Evolutionary conservation across 1,140 invertebrate species (phyloP), one percentile per base, ranked within the genome.

Genomic region (Hormaphis cornu): DNA sequence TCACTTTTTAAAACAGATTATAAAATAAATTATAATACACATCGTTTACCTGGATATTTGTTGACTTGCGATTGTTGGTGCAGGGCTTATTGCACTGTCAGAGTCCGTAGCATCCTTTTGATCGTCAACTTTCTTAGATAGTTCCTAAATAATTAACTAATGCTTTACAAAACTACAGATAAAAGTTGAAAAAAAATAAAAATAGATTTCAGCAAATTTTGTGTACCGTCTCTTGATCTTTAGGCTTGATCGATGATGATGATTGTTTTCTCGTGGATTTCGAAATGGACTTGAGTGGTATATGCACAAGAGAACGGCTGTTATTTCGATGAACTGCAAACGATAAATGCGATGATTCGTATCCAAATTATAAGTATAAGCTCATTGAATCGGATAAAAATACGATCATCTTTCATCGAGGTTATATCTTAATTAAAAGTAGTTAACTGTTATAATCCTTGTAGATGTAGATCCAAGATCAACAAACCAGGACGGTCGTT

Each of bases 291-390:
- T 85, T 86, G 72, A 86, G 73, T 16, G 85, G 85, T 73, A 82
- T 82, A 73, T 86, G 84, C 69, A 83, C 83, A 75, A 86, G 85
- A 4, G 83, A 85, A 73, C 86, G 86, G 73, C 83, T 85, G 75
- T 81, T 82, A 74, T 85, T 82, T 24, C 85, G 79, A 74, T 86
- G 85, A 76, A 84, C 85, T 86, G 76, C 14, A 79, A 77, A 30
- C 52, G 72, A 75, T 71, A 71, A 70, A 24, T 58, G 54, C 28
- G 54, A 24, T 7, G 35, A 24, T 40, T 58, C 3, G 6, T 58
- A 26, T 24, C 14, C 22, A 40, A 24, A 24, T 40, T n/a, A n/a
- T n/a, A n/a, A n/a, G n/a, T n/a, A n/a, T n/a, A n/a, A 16, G 20
- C 35, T 24, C 40, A 37, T 40, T 40, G 40, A 58, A 58, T 58